These are phyloP conservation scores for Gnathonemus echidnorhynchus DNA, from an alignment of 2,113 vertebrate genomes.

Conservation along the genomic window DNA sequence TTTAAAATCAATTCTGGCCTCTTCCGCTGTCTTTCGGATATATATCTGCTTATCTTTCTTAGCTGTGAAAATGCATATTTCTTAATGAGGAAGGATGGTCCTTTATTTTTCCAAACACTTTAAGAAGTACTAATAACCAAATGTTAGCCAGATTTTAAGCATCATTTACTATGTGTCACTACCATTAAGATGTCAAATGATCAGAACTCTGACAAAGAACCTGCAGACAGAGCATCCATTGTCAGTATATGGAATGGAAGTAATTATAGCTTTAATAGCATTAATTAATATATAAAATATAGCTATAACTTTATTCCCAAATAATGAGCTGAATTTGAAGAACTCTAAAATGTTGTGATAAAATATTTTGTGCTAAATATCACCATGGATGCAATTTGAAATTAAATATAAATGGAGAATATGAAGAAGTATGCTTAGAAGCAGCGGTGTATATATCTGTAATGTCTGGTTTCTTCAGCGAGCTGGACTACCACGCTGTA, in stretches of 20 bases:
- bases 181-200: neutral
- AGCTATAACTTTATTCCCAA: neutral
- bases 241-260: neutral
- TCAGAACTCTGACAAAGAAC: neutral
- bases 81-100: neutral
- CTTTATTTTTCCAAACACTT: neutral
- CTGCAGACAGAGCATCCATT: neutral
- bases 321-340: neutral
- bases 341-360: neutral
- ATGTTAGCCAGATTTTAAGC: neutral
- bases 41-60: neutral
- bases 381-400: neutral
- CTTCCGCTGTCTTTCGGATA: neutral
- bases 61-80: neutral
- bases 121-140: neutral
- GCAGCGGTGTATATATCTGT: neutral
- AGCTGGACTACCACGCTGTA: slow-evolving; percentile 91
- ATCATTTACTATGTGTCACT: neutral
- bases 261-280: neutral
- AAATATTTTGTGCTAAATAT: neutral
- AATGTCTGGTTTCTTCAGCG: slow-evolving; percentile 46
- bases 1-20: neutral
- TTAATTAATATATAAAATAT: neutral
- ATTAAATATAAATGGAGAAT: neutral
- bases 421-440: neutral